A percentile compares a stretch with the other conserved stretches of the same genome.
Evolutionary conservation across 2,888 invertebrate species (phyloP).

Genomic region (Acanthosepion lycidas): DNA sequence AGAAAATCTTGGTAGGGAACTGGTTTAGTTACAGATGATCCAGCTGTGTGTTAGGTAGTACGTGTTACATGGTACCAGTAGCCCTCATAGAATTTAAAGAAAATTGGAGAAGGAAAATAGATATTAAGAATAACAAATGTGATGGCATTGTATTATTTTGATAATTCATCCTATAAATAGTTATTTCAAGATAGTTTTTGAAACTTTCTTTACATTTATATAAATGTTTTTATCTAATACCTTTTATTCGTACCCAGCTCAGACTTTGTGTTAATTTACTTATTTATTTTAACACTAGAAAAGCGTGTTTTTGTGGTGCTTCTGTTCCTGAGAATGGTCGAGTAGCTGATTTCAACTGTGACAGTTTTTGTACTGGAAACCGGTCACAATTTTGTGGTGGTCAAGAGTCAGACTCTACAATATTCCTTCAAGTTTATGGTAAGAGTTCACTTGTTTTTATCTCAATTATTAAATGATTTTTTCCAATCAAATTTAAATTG

Average conservation of each 20-base stretch:
- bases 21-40: too few relatives aligned
- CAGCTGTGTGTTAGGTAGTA: too few relatives aligned
- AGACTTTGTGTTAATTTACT: not conserved
- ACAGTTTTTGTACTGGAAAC: constrained; percentile 38
- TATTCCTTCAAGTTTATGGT: constrained; percentile 39
- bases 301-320: not conserved
- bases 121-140: not conserved
- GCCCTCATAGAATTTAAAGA: not conserved
- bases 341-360: not conserved
- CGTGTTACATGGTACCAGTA: too few relatives aligned
- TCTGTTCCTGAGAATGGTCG: not conserved
- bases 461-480: not conserved
- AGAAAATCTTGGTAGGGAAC: too few relatives aligned
- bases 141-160: not conserved
- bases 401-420: not conserved
- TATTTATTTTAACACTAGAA: not conserved
- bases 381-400: not conserved
- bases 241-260: not conserved
- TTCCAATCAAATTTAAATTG: not conserved
- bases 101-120: not conserved
- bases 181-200: not conserved
- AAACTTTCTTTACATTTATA: not conserved
- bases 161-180: not conserved
- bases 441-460: not conserved
- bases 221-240: not conserved